Conservation (phyloP, 35 echinoderm and acorn worm genomes). For the Eucidaris tribuloides region DNA sequence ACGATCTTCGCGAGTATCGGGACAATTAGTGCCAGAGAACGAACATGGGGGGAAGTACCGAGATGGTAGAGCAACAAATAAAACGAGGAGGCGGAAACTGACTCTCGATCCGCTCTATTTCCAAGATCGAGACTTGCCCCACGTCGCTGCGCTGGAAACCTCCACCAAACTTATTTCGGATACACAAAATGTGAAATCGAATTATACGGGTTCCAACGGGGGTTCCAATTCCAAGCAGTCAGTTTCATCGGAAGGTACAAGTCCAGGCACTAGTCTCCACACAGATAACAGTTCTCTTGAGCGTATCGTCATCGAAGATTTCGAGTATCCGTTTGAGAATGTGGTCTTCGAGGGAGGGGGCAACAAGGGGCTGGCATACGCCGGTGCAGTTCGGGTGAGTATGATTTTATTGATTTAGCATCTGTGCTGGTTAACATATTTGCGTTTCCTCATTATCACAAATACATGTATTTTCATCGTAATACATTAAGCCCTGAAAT, state of each 20-base stretch:
- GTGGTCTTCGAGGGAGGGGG: slow-evolving; percentile 95
- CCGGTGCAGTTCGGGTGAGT: slow-evolving; percentile 82
- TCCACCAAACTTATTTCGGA: neutral
- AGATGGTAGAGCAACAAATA: too few species aligned
- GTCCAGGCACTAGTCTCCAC: too few species aligned
- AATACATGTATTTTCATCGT: too few species aligned
- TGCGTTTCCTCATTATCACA: too few species aligned
- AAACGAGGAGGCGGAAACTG: neutral
- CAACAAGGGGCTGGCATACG: slow-evolving; percentile 80
- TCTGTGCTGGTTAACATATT: too few species aligned
- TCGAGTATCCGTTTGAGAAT: slow-evolving; percentile 94
- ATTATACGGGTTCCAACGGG: too few species aligned
- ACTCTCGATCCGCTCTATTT: neutral
- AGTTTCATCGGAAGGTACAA: slow-evolving; percentile 12
- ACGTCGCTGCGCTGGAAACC: neutral
- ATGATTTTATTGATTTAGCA: too few species aligned
- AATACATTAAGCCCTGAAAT: too few species aligned
- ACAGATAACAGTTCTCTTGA: slow-evolving; percentile 67
- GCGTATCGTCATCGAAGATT: slow-evolving; percentile 47
- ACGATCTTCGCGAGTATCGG: too few species aligned
- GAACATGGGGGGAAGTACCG: too few species aligned
- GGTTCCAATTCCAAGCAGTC: slow-evolving; percentile 28
- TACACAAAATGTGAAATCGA: neutral
- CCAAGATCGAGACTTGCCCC: too few species aligned
- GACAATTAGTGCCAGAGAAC: too few species aligned